Conservation (phyloP, 2,888 invertebrate genomes). For the Drosophila falleni region DNA sequence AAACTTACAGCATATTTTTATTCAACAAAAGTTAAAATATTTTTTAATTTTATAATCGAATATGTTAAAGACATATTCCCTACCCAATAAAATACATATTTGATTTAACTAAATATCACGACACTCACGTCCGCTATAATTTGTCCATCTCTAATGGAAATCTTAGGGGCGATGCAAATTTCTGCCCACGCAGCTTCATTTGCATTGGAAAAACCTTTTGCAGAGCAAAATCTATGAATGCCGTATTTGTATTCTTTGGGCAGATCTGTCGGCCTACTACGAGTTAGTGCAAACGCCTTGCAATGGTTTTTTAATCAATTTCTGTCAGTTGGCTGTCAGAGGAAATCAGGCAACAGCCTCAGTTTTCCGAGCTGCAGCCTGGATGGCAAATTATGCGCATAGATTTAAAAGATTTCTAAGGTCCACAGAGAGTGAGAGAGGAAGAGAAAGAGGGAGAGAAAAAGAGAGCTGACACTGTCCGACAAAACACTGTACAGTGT, state of each 20-base stretch:
- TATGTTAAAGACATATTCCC: too few relatives aligned
- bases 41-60: too few relatives aligned
- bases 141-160: constrained; percentile 46
- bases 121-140: constrained; percentile 3
- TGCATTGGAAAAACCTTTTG: constrained; percentile 69
- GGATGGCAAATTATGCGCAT: constrained; percentile 73
- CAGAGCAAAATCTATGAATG: constrained; percentile 44
- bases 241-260: constrained; percentile 38
- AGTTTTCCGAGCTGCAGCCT: constrained; percentile 16
- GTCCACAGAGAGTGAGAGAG: constrained; percentile 24
- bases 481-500: constrained; percentile 27
- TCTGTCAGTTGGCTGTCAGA: constrained; percentile 77
- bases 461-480: constrained; percentile 46
- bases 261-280: constrained; percentile 47
- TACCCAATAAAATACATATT: not conserved
- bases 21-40: too few relatives aligned
- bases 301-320: constrained; percentile 74
- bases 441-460: not conserved
- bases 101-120: not conserved
- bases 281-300: constrained; percentile 47
- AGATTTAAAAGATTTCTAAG: constrained; percentile 60
- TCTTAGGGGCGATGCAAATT: constrained; percentile 40
- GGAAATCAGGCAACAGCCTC: constrained; percentile 57
- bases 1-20: too few relatives aligned
- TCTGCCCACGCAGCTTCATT: constrained; percentile 71